Evolutionary conservation across 2,113 vertebrate genomes (phyloP).

Genomic region (Coracopsis vasa): DNA sequence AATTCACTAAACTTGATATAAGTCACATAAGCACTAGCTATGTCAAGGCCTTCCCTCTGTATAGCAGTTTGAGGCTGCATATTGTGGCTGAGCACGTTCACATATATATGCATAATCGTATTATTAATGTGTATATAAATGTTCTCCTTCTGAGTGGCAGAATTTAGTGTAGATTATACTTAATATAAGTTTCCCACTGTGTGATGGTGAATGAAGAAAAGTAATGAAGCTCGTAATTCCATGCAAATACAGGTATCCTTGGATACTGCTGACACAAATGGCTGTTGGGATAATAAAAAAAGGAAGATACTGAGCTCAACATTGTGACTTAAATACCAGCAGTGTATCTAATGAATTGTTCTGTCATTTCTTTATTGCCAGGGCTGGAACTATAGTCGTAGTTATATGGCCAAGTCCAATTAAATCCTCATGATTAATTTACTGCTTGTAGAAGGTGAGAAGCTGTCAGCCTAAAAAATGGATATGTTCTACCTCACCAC

Average conservation of each 20-base stretch:
- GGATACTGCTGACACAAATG: constrained; percentile 36
- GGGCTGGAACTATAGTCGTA: background rate
- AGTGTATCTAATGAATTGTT: constrained; percentile 38
- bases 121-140: background rate
- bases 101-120: background rate
- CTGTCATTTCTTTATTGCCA: constrained; percentile 32
- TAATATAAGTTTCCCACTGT: background rate
- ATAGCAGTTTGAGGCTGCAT: background rate
- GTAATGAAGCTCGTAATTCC: constrained; percentile 49
- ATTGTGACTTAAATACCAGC: constrained; percentile 37
- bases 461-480: constrained; percentile 23
- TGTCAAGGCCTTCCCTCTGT: background rate
- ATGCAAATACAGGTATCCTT: constrained; percentile 38
- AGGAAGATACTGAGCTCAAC: background rate
- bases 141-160: constrained; percentile 2
- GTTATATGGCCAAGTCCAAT: constrained; percentile 37
- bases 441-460: constrained; percentile 31
- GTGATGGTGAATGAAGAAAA: constrained; percentile 34
- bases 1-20: background rate
- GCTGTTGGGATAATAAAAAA: constrained; percentile 10
- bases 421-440: constrained; percentile 56
- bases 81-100: background rate
- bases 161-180: constrained; percentile 21
- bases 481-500: background rate
- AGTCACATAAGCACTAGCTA: background rate